Percentiles rank a stretch among this genome's conserved stretches.
Evolutionary conservation across 64 coral and sea anemone species (phyloP).

Genomic region (Dendrophyllia cribrosa): DNA sequence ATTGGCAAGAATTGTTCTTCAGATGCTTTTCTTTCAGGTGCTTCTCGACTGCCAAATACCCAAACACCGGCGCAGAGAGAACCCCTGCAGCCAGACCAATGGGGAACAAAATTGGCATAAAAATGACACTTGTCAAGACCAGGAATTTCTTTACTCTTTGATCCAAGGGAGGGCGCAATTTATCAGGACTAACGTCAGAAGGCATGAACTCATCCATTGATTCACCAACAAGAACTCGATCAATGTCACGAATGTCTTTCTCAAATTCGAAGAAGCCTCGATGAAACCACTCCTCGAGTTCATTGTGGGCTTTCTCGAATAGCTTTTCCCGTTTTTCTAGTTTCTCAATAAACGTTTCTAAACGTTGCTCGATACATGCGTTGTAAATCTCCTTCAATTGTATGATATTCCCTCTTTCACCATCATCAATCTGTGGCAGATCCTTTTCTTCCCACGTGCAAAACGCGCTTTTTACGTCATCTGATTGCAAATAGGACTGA

Average conservation of each 20-base stretch:
- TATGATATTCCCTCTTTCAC: neutral
- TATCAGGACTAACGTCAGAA: neutral
- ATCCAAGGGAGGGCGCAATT: neutral
- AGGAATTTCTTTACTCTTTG: slow-evolving; percentile 1
- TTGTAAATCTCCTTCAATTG: neutral
- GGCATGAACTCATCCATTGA: neutral
- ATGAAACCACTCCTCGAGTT: neutral
- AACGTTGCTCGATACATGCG: neutral
- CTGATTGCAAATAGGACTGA: neutral
- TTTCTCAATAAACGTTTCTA: neutral
- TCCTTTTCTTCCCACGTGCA: neutral
- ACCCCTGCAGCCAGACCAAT: neutral
- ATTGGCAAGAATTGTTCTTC: neutral
- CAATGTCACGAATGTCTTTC: slow-evolving; percentile 1
- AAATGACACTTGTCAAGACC: neutral
- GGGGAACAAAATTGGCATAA: neutral
- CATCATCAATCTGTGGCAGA: neutral
- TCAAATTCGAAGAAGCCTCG: neutral
- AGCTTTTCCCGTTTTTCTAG: neutral
- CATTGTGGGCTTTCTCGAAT: neutral
- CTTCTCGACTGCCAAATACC: neutral
- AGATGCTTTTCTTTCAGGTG: neutral
- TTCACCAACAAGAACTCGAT: neutral
- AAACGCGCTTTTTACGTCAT: neutral
- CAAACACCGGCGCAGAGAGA: slow-evolving; percentile 4